Conservation (phyloP, 2,113 vertebrate genomes). For the Mugil cephalus region DNA sequence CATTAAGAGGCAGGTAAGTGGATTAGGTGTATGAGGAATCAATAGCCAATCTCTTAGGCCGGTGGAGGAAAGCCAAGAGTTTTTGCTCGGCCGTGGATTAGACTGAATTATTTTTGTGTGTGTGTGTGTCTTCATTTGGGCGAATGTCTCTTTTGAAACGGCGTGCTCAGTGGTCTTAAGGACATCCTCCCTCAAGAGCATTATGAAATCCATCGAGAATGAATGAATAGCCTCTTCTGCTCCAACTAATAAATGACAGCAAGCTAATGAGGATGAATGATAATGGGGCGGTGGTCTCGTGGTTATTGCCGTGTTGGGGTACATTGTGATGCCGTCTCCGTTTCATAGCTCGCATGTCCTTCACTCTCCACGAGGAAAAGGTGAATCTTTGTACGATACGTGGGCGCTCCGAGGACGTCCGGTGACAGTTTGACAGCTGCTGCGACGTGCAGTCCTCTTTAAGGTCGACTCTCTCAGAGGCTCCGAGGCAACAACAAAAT, state of each 20-base stretch:
- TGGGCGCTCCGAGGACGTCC: conserved; percentile 11
- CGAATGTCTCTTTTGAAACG: conserved; percentile 20
- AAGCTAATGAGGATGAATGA: conserved; percentile 66
- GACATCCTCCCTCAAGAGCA: conserved; percentile 50
- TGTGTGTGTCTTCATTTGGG: conserved; percentile 37
- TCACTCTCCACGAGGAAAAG: conserved; percentile 44
- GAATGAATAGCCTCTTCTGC: conserved; percentile 59
- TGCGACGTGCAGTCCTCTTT: conserved; percentile 15
- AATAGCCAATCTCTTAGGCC: conserved; percentile 84
- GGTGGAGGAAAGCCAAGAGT: conserved; percentile 59
- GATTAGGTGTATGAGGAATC: conserved; percentile 82
- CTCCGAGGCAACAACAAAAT: conserved; percentile 21
- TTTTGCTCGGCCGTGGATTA: conserved; percentile 33
- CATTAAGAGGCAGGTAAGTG: conserved; percentile 75
- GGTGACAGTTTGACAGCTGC: conserved; percentile 15
- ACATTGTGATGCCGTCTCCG: conserved; percentile 37
- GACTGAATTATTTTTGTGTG: conserved; percentile 29
- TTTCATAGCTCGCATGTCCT: conserved; percentile 58
- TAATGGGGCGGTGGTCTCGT: conserved; percentile 30
- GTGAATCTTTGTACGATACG: conserved; percentile 41
- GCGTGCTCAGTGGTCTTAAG: conserved; percentile 30
- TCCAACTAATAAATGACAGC: conserved; percentile 58
- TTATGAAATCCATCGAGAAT: conserved; percentile 65
- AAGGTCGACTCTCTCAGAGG: conserved; percentile 29
- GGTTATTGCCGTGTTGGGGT: conserved; percentile 26